Evolutionary conservation across 1,140 invertebrate species (phyloP), one percentile per base, ranked within the genome.

Genomic region (Elymnias hypermnestra): DNA sequence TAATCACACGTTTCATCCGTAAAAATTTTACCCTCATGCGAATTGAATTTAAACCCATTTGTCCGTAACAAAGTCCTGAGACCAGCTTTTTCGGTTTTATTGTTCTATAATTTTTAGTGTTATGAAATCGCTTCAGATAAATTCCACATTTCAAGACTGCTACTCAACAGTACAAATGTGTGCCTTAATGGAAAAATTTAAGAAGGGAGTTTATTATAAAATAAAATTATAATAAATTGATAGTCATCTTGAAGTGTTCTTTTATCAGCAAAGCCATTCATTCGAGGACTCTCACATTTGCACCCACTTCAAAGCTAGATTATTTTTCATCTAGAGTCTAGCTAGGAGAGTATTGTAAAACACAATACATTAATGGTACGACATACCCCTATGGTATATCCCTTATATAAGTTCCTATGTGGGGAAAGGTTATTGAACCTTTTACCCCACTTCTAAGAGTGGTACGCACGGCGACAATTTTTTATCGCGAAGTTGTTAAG

Each of bases 371-470:
- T 41, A 28, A 33, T 15, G 21, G 13, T 17, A 29, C 14, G 18
- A 10, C 21, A 41, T 7, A 15, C 46, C 43, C 46, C 23, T 49
- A 49, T 41, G 46, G 26, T 29, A n/a, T n/a, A 29, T 8, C 26
- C 29, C 29, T 15, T 33, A 33, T 33, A 15, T 25, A 35, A 17
- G 21, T 48, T 47, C 37, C 45, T 48, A 48, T 48, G 28, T 48
- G 13, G 29, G 23, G 3, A 9, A 35, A 33, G 46, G 21, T 40
- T 42, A 49, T 49, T 49, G 46, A 49, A 41, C 46, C 36, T n/a
- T 39, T 47, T 50, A 50, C 47, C 47, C 47, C 39, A 50, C 39
- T 47, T 47, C 12, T 26, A 17, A 25, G 38, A 31, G 29, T 43
- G 38, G 25, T 41, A 9, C 42, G 19, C 28, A 28, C 22, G 17